Base-by-base conservation (phyloP, 2,888 invertebrate species). In the Panopea generosa region DNA sequence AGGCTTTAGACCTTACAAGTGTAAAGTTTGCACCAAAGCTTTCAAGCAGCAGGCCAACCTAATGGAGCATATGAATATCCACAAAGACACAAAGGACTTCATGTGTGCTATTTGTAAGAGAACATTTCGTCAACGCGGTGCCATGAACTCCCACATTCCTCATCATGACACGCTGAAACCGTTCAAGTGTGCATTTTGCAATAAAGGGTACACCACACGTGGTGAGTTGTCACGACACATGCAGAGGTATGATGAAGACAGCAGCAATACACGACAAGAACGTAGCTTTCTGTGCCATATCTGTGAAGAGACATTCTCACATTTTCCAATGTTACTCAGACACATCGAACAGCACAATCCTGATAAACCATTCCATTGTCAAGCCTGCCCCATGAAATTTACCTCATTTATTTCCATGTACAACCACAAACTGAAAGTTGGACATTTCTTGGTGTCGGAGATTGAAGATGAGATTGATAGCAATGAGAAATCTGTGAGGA, bases 11-110 rank as follows among this genome's bases (percentile, higher is more conserved):
- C 81, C 81, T 3, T 75, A 69, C 26, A 77, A 81, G 53, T 81
- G 81, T 33, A 55, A 27, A 7, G 57, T 69, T 16, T 81, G 81
- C 52, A 38, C 40, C 27, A 81, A 75, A 40, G 66, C 74, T 16
- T 81, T 81, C 43, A 81, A 81, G 26, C 81, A 81, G 52, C 73
- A 73, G 50, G 77, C 73, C 6, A 78, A 82, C 63, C 65, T 78
- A n/a, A 65, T 56, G 24, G 82, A 82, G 38, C 78, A 82, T 55
- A 69, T 61, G 33, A 22, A 61, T 11, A 63, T 73, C 3, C 78
- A 78, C 22, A 61, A 62, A 20, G 69, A 75, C 11, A 55, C 52
- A 6, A 75, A 76, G 38, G 45, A 59, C 14, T 73, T 56, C 27
- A 43, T 69, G 47, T 82, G 82, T 40, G 59, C 65, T 14, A 59